These are phyloP conservation scores for Platerodrilus igneus DNA, from an alignment of 2,888 invertebrate genomes.

Conservation along the genomic window DNA sequence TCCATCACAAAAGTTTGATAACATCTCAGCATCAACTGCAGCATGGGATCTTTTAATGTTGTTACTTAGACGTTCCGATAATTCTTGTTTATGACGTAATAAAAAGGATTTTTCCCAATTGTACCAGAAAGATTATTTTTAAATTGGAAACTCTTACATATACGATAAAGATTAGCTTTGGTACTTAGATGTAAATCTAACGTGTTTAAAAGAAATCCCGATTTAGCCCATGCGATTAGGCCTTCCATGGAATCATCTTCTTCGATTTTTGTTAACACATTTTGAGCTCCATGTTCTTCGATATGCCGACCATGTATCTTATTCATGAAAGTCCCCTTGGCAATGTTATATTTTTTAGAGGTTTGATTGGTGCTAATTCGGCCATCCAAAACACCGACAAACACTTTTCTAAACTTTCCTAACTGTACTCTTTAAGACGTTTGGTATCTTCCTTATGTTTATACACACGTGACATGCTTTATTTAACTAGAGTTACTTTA, in stretches of 20 bases:
- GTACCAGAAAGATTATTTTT: conserved; percentile 9
- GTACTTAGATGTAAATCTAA: conserved; percentile 6
- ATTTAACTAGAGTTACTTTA: too few relatives aligned
- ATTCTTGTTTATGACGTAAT: conserved; percentile 5
- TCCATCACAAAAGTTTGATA: conserved; percentile 5
- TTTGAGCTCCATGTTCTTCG: conserved; percentile 9
- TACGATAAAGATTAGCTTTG: conserved; percentile 5
- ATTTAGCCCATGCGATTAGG: conserved; percentile 6
- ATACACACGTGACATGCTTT: too few relatives aligned
- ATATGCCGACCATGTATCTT: conserved; percentile 8
- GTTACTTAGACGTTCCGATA: conserved; percentile 7
- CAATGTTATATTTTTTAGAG: conserved; percentile 9
- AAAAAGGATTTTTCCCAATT: conserved; percentile 9
- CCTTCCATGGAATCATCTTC: conserved; percentile 10
- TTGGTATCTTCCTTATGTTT: too few relatives aligned
- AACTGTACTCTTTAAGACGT: too few relatives aligned
- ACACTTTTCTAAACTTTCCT: too few relatives aligned
- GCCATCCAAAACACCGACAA: too few relatives aligned
- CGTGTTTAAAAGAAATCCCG: conserved; percentile 6
- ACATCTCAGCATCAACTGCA: conserved; percentile 2
- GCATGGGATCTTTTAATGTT: conserved; percentile 11
- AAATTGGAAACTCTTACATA: conserved; percentile 5
- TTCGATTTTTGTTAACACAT: conserved; percentile 7
- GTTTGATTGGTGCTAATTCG: conserved; percentile 2
- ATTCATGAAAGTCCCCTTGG: conserved; percentile 12